Evolutionary conservation across 1,140 invertebrate species (phyloP).

Genomic region (Drosophila cardini): DNA sequence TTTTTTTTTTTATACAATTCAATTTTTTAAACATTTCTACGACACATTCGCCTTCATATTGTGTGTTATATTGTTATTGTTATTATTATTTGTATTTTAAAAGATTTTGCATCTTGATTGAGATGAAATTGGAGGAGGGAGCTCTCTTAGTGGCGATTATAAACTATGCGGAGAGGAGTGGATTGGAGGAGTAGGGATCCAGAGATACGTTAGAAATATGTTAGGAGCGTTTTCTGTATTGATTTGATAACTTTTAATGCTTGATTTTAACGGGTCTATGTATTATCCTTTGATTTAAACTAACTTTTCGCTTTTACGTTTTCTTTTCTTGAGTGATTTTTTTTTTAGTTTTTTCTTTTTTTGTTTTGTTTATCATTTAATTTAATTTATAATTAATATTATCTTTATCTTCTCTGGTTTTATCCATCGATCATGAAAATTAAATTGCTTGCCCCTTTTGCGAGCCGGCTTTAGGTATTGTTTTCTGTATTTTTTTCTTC

Average conservation of each 20-base stretch:
- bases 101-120: slow-evolving; percentile 35
- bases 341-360: slow-evolving; percentile 23
- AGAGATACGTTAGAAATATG: slow-evolving; percentile 26
- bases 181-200: slow-evolving; percentile 2
- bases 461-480: slow-evolving; percentile 50
- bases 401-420: slow-evolving; percentile 58
- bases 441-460: slow-evolving; percentile 62
- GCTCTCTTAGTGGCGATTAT: slow-evolving; percentile 31
- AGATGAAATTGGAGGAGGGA: slow-evolving; percentile 33
- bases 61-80: slow-evolving; percentile 49
- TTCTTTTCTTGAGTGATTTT: slow-evolving; percentile 36
- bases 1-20: slow-evolving; percentile 66
- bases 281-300: slow-evolving; percentile 41
- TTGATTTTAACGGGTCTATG: slow-evolving; percentile 32
- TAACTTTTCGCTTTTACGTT: slow-evolving; percentile 61
- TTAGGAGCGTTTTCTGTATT: slow-evolving; percentile 19
- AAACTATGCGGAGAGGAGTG: slow-evolving; percentile 17
- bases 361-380: slow-evolving; percentile 41
- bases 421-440: slow-evolving; percentile 59
- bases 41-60: slow-evolving; percentile 60
- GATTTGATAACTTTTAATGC: slow-evolving; percentile 17
- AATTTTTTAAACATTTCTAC: slow-evolving; percentile 69
- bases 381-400: slow-evolving; percentile 79
- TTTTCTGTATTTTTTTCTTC: too few relatives aligned
- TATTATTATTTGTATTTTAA: slow-evolving; percentile 33